Evolutionary conservation across 2,888 invertebrate genomes (phyloP).

Genomic region (Polydrusus tereticollis): DNA sequence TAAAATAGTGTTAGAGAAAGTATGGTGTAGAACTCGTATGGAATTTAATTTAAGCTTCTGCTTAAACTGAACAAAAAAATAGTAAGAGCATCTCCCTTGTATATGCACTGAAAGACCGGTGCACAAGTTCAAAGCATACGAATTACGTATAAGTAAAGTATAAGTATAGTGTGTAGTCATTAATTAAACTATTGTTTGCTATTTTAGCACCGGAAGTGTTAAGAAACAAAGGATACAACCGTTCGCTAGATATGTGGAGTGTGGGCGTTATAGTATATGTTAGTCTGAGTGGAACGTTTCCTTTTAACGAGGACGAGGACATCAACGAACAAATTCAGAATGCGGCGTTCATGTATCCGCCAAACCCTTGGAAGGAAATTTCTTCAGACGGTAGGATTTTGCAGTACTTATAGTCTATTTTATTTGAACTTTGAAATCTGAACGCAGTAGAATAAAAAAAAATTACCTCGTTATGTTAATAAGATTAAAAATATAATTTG

Average conservation of each 20-base stretch:
- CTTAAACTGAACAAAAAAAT: no score
- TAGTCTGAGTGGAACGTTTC: conserved; percentile 97
- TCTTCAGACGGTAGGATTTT: conserved; percentile 81
- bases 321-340: conserved; percentile 99
- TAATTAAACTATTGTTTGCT: no score
- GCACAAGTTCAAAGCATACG: no score
- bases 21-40: no score
- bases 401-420: no score
- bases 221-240: conserved; percentile 98
- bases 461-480: not conserved
- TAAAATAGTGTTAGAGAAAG: no score
- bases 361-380: conserved; percentile 97
- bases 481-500: no score
- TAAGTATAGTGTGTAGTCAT: not conserved
- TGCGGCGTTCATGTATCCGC: conserved; percentile 99
- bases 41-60: no score
- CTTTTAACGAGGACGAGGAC: conserved; percentile 99
- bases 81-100: no score
- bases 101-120: no score
- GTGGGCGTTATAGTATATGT: conserved; percentile 99
- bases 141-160: no score
- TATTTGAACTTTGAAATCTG: no score
- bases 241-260: conserved; percentile 99
- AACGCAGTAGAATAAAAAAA: not conserved
- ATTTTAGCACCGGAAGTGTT: conserved; percentile 95